Percentiles rank a stretch among this genome's conserved stretches.
These are phyloP conservation scores for Pseudorhombus dupliciocellatus DNA, from an alignment of 2,113 vertebrate genomes.

Conservation along the genomic window DNA sequence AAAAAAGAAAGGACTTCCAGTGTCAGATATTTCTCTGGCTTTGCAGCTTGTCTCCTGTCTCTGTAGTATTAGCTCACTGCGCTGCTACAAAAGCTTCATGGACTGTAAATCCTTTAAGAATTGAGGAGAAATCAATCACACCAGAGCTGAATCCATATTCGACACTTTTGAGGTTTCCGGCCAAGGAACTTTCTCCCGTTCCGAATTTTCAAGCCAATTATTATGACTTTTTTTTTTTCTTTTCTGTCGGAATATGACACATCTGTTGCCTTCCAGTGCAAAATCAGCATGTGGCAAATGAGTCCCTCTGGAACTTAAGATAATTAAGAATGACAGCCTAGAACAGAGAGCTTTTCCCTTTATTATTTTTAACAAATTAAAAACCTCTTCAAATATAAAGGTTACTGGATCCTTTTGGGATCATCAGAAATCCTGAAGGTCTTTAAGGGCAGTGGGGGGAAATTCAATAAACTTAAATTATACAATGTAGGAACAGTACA, in stretches of 20 bases:
- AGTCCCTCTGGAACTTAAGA: slow-evolving; percentile 30
- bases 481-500: background rate
- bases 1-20: slow-evolving; percentile 14
- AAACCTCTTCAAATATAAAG: slow-evolving; percentile 9
- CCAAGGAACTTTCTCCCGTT: background rate
- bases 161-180: slow-evolving; percentile 15
- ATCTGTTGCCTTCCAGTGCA: slow-evolving; percentile 30
- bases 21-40: slow-evolving; percentile 19
- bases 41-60: slow-evolving; percentile 17
- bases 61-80: slow-evolving; percentile 36
- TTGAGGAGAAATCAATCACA: slow-evolving; percentile 40
- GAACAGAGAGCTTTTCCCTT: background rate
- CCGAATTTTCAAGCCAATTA: slow-evolving; percentile 43
- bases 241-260: slow-evolving; percentile 7
- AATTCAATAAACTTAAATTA: slow-evolving; percentile 1
- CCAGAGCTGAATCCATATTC: slow-evolving; percentile 20
- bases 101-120: slow-evolving; percentile 47
- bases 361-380: background rate
- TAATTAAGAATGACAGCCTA: slow-evolving; percentile 37
- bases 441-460: background rate
- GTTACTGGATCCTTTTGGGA: slow-evolving; percentile 9
- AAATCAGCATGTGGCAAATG: slow-evolving; percentile 23
- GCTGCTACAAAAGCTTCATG: slow-evolving; percentile 28
- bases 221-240: slow-evolving; percentile 8
- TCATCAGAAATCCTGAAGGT: background rate